Base-by-base conservation (phyloP, 2,888 invertebrate species). In the Drosophila neotestacea region DNA sequence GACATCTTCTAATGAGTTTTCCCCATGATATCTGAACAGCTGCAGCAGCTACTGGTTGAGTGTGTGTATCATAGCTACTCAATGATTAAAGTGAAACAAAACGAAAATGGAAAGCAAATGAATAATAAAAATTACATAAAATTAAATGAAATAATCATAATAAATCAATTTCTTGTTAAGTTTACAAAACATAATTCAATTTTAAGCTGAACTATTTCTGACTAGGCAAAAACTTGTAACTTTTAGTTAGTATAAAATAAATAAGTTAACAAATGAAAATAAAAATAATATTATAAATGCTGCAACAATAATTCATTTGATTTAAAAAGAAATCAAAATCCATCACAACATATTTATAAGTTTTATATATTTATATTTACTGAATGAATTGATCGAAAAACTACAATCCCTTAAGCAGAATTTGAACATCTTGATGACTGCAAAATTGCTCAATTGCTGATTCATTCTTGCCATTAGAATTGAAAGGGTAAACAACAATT, bases 1-100 rank as follows among this genome's bases (percentile, higher is more conserved):
- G 66, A 82, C 83, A 88, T 76, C 67, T 72, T 71, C 71, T 81
- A 83, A 83, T 88, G 78, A 88, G 71, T 83, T 87, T 52, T 32
- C 16, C 63, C 47, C 41, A n/a, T 47, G 55, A 66, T 51, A 56
- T 16, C 4, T 22, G 22, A 22, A 22, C 22, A 55, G 52, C 46
- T 38, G 38, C 36, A 50, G 47, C 30, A 50, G 79, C 76, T 79
- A 76, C 73, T 73, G 72, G 13, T 41, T 39, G 22, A 11, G 16
- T 30, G 11, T 6, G 16, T 36, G 22, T 30, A 1, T 28, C 11
- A 6, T n/a, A 0, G 28, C 6, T 22, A 7, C 30, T 30, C 39
- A 10, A 16, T 9, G 41, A 30, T 13, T 39, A 41, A 32, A 34
- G n/a, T 36, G 36, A 10, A 47, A 28, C 10, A 10, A 28, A 34